Base-by-base conservation (phyloP, 2,888 invertebrate genomes). In the Chouioia cunea region DNA sequence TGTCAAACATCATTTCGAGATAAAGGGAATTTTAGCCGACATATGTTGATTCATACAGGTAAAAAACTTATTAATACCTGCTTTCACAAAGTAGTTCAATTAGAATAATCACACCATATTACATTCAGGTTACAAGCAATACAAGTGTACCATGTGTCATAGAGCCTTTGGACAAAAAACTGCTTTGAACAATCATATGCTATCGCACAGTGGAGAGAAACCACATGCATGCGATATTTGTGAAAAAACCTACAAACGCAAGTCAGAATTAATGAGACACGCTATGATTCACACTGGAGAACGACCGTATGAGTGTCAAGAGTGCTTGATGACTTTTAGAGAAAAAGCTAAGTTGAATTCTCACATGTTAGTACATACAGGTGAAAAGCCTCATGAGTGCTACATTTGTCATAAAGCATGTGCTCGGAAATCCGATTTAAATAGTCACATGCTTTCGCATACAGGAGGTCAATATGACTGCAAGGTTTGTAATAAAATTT, bases 381-480 rank as follows among this genome's bases (percentile, higher is more conserved):
- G 84, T 1, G 84, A 85, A 65, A 85, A 84, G 47, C 83, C 83
- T 0, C 83, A 84, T 73, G 81, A 82, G 50, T 84, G 84, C 77
- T 81, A 83, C 50, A 82, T 85, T 56, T 85, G 84, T 56, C 82
- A 83, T 69, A 85, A 84, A 62, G 83, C 84, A 3, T 84, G 83
- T 69, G 84, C 84, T 1, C 76, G 84, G 10, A 84, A 84, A 70
- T 85, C 84, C 0, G 84, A 85, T 77, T 75, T 85, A 10, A 85
- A 83, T 58, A 84, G 84, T 63, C 84, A 85, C 66, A 84, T 85
- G 83, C 73, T 84, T 0, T 77, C 83, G 14, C 84, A 85, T 65
- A 85, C 84, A 4, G 84, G 84, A 1, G 84, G 84, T 0, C 84
- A 84, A 43, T 85, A 84, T 53, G 84, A 85, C 27, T 85, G 84